Evolutionary conservation across 2,113 vertebrate genomes (phyloP), one percentile per base, ranked within the genome.

Genomic region (Platichthys flesus): DNA sequence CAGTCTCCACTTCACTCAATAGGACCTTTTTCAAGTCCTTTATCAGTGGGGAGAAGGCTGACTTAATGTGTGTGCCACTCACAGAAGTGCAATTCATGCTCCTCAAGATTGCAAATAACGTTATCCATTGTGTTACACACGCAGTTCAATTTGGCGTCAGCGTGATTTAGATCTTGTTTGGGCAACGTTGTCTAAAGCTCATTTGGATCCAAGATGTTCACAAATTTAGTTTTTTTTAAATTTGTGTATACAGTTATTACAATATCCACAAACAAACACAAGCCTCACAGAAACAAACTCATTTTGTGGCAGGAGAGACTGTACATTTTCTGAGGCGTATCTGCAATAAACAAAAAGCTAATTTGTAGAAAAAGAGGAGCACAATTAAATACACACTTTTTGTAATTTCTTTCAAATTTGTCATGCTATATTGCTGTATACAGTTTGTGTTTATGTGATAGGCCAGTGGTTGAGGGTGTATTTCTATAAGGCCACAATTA

Each of bases 1-100:
- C 91, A 87, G 91, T 91, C 92, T 93, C 92, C 91, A 91, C 84
- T 92, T 89, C 87, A 71, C 85, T 93, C 90, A 93, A 95, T 94
- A 91, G 93, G 90, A 83, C 79, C 89, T 93, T 93, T 91, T 80
- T 88, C 70, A 76, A 91, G 88, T 64, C 86, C 91, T 91, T 90
- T 89, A 88, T 91, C 86, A 67, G 74, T 9, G 73, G 70, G 77
- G 66, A 80, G 81, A 83, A 83, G 74, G 88, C 84, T 73, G 89
- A 89, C 90, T 90, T 82, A 62, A 85, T 90, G 88, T 91, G 88
- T 88, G 87, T 88, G 91, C 82, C 86, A 83, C 90, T 74, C 81
- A 81, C 79, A 76, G 23, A 73, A 72, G 20, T 15, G 16, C 67
- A 54, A 72, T 73, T 81, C 71, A 74, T 61, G 60, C 40, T 12